Evolutionary conservation across 2,113 vertebrate genomes (phyloP), one percentile per base, ranked within the genome.

Genomic region (Labeo rohita): DNA sequence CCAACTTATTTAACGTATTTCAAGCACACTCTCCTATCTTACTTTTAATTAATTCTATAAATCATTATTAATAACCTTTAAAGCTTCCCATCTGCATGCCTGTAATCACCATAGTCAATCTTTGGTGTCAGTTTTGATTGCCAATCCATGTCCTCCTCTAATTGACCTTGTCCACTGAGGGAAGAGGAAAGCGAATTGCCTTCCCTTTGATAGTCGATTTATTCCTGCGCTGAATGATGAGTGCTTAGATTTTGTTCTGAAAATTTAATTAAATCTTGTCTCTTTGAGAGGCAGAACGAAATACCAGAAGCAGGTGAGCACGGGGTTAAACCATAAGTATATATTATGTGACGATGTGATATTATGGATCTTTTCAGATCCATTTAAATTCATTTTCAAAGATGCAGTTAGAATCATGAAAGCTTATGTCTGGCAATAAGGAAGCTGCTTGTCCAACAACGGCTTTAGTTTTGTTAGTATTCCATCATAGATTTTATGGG

Each of bases 61-160:
- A 95, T 95, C 95, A 95, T 93, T 94, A 94, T 95, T 95, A 95
- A 95, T 95, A 95, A 95, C 93, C 91, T 95, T 94, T 94, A 94
- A 94, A 94, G 90, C 89, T 91, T 93, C 92, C 93, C 92, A 93
- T 94, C 93, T 94, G 92, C 92, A 93, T 90, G 92, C 89, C 88
- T 93, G 90, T 95, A 95, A 96, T 95, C 93, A 94, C 93, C 90
- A 89, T 88, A 94, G 95, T 95, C 94, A 94, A 94, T 95, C 95
- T 94, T 91, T 90, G 91, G 92, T 93, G 94, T 94, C 94, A 93
- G 91, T 85, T 95, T 95, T 94, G 95, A 95, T 95, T 95, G 95
- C 93, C 91, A 94, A 93, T 94, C 91, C 92, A 92, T 93, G 93
- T 94, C 91, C 92, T 94, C 93, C 91, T 92, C 90, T 94, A 94